These are phyloP conservation scores for Philypnodon macrostomus DNA, from an alignment of 2,797 vertebrate species.

Conservation along the genomic window DNA sequence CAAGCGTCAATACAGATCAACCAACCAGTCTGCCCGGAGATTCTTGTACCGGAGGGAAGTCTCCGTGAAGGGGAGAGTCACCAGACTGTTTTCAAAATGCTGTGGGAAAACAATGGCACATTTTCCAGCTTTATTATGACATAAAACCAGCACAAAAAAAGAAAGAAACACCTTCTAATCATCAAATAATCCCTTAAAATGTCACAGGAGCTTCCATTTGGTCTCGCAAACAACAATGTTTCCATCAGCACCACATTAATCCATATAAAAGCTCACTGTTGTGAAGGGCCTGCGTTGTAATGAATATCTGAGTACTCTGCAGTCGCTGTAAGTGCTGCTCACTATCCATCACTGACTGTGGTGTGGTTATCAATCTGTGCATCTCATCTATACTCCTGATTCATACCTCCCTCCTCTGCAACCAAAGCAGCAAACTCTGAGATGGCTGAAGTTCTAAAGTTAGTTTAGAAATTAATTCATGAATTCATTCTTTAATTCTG, in stretches of 20 bases:
- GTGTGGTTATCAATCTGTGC: constrained; percentile 42
- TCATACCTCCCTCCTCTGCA: constrained; percentile 14
- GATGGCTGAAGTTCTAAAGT: constrained; percentile 16
- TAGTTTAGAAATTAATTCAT: constrained; percentile 3
- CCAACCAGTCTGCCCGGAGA: too few species aligned
- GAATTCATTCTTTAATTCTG: background rate
- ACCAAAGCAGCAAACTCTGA: constrained; percentile 22
- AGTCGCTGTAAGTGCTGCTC: constrained; percentile 11
- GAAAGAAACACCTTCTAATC: too few species aligned
- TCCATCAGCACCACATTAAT: constrained; percentile 5
- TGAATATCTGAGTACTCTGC: constrained; percentile 1
- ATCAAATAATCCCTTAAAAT: too few species aligned
- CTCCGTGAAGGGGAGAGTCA: too few species aligned
- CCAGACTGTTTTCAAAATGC: too few species aligned
- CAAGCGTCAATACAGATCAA: too few species aligned
- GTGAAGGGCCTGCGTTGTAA: constrained; percentile 14
- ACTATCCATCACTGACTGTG: constrained; percentile 35
- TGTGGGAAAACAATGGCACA: too few species aligned
- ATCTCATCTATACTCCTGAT: constrained; percentile 34
- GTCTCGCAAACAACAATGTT: too few species aligned
- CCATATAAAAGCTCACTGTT: background rate
- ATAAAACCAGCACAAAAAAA: too few species aligned
- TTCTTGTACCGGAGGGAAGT: too few species aligned
- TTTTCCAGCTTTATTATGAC: too few species aligned
- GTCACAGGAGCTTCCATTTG: too few species aligned